Base-by-base conservation (phyloP, 2,113 vertebrate genomes). In the Tychaedon coryphoeus region DNA sequence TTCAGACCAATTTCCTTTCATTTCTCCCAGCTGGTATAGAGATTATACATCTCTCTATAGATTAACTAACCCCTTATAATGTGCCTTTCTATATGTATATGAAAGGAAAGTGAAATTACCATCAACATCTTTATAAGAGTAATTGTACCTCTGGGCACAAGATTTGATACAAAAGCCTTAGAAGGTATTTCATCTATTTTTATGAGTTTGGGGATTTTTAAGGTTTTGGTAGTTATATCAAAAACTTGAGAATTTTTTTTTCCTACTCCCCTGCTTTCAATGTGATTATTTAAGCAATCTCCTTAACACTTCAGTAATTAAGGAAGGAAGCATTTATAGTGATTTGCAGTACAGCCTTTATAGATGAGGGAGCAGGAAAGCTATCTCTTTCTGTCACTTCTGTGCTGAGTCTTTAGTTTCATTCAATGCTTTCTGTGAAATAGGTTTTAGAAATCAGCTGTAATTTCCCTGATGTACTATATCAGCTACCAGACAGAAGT, bases 401-500 rank as follows among this genome's bases (percentile, higher is more conserved):
- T 89, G 36, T 84, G 76, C 70, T 61, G 73, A 93, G 76, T 75
- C 91, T 85, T 74, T 25, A 77, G 40, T 60, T 93, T 74, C 69
- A 78, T 77, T 92, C 73, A 78, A 48, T 0, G 2, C 8, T 82
- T 91, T 47, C 62, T 5, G 5, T 89, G 66, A 93, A 95, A 92
- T 14, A 87, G 80, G 77, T 81, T 95, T 94, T 69, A 87, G 76
- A 91, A 92, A 93, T 75, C 57, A 87, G 28, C 36, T 50, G 42
- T 85, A 89, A 94, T 95, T 97, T 94, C 86, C 91, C 93, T 89
- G 48, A 89, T 82, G 84, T 47, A 82, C 57, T 81, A n/a, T 89
- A 95, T 78, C 65, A 91, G 70, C 73, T 75, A 81, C 65, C 73
- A 92, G 73, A 84, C 19, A 93, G 65, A 91, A 75, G 66, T 57